Conservation (phyloP, 2,888 invertebrate genomes). For the Sinhomidia bicolor region DNA sequence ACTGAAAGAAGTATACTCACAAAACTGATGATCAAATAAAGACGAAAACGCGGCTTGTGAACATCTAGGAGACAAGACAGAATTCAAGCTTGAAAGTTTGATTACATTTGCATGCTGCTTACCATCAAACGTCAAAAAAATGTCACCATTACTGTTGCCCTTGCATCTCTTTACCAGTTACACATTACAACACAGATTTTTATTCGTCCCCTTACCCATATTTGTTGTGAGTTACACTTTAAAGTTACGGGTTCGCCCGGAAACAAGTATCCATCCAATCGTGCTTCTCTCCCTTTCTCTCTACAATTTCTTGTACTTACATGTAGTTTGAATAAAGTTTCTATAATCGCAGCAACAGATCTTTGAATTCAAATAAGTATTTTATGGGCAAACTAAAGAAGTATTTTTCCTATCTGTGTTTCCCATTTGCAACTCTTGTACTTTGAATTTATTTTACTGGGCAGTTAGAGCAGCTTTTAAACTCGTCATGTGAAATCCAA, state of each 20-base stretch:
- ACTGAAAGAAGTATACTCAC: background rate
- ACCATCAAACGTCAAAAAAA: constrained; percentile 29
- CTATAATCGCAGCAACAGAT: background rate
- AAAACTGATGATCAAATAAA: constrained; percentile 5
- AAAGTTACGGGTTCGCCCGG: background rate
- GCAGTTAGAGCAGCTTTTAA: background rate
- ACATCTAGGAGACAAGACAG: background rate
- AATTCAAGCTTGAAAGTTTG: constrained; percentile 7
- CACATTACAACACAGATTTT: background rate
- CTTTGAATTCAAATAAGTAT: background rate
- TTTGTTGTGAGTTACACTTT: background rate
- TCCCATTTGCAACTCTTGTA: background rate
- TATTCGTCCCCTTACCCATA: background rate
- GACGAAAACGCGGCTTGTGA: background rate
- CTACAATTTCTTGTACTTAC: background rate
- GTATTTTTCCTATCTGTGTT: background rate
- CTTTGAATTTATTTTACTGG: background rate
- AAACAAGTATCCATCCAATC: background rate
- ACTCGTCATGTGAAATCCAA: background rate
- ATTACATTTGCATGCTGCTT: background rate
- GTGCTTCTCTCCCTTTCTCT: background rate
- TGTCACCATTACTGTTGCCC: background rate
- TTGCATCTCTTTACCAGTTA: background rate
- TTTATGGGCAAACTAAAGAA: background rate
- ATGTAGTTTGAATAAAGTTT: background rate